Evolutionary conservation across 2,888 invertebrate species (phyloP), one percentile per base, ranked within the genome.

Genomic region (Zygaena filipendulae): DNA sequence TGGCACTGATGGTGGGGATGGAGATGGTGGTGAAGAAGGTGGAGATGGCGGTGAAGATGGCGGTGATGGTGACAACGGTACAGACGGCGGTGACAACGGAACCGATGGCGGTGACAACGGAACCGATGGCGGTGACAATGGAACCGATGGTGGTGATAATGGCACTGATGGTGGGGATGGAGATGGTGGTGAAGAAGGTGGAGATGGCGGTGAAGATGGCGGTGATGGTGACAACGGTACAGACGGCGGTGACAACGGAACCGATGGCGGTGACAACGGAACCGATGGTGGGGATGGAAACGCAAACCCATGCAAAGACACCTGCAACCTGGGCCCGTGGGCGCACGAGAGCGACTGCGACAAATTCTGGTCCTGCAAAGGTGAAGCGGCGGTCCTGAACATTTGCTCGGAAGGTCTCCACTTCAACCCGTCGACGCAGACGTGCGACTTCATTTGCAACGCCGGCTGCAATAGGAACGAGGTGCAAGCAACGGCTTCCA

Each of bases 391-490:
- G 2, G 43, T 52, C 9, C 14, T 69, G 12, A 45, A 47, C 0
- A 34, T 43, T 0, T 79, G 77, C 36, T 39, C 70, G 2, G 62
- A 67, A 42, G 77, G 77, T 10, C 48, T 79, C 3, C 54, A 62
- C 27, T 79, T 71, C 52, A 77, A 77, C 27, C 45, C 43, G 0
- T 37, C 18, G 0, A 60, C 59, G 0, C 39, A 36, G 2, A 62
- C 63, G 1, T 77, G 77, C 28, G 77, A 77, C 33, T 72, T 67
- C 26, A 52, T 49, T 1, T 59, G 56, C 38, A 70, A 74, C 19
- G 60, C 51, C 1, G 50, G 49, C 1, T 75, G 72, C 22, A 43
- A 46, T 1, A 47, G 56, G 12, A 33, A 40, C 0, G 32, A 24
- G 0, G 29, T 59, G 0, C 56, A 66, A 11, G 24, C 52, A 0